These are phyloP conservation scores for Gambusia holbrooki DNA, from an alignment of 2,113 vertebrate species.

Conservation along the genomic window DNA sequence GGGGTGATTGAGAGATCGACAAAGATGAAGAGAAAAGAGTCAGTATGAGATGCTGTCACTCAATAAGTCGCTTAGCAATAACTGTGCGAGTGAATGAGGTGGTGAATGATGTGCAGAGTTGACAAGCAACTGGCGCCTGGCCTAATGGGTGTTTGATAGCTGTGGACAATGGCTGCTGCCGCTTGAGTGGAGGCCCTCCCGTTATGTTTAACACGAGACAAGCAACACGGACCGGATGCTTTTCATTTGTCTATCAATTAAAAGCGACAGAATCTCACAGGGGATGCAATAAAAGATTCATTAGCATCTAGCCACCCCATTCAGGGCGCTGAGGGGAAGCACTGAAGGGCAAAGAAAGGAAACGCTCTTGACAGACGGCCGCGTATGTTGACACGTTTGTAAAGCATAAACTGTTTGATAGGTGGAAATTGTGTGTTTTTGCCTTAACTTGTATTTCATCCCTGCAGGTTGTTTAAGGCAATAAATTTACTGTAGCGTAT, in stretches of 20 bases:
- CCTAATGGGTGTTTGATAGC: slow-evolving; percentile 79
- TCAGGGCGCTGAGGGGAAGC: slow-evolving; percentile 56
- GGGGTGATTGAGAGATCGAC: slow-evolving; percentile 32
- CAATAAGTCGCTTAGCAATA: slow-evolving; percentile 42
- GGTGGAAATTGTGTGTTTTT: background rate
- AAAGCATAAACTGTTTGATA: slow-evolving; percentile 1
- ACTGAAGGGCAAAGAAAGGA: slow-evolving; percentile 42
- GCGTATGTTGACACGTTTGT: slow-evolving; percentile 34
- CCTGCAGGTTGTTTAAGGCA: no score
- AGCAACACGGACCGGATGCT: slow-evolving; percentile 56
- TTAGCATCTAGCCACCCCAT: slow-evolving; percentile 62
- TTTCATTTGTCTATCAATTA: slow-evolving; percentile 71
- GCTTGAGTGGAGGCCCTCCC: slow-evolving; percentile 66
- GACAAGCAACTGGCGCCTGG: slow-evolving; percentile 70
- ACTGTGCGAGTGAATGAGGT: slow-evolving; percentile 46
- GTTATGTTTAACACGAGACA: slow-evolving; percentile 62
- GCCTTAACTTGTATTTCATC: background rate
- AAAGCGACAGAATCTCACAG: slow-evolving; percentile 58
- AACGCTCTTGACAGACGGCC: slow-evolving; percentile 34
- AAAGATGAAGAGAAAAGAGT: slow-evolving; percentile 43
- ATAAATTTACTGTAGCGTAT: no score
- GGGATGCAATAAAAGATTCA: slow-evolving; percentile 54
- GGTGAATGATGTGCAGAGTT: slow-evolving; percentile 69
- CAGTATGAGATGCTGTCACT: slow-evolving; percentile 50
- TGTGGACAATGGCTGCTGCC: slow-evolving; percentile 54